phyloP scores from a whole-genome alignment of 2,797 vertebrate genomes.

The Eulemur rubriventer region DNA sequence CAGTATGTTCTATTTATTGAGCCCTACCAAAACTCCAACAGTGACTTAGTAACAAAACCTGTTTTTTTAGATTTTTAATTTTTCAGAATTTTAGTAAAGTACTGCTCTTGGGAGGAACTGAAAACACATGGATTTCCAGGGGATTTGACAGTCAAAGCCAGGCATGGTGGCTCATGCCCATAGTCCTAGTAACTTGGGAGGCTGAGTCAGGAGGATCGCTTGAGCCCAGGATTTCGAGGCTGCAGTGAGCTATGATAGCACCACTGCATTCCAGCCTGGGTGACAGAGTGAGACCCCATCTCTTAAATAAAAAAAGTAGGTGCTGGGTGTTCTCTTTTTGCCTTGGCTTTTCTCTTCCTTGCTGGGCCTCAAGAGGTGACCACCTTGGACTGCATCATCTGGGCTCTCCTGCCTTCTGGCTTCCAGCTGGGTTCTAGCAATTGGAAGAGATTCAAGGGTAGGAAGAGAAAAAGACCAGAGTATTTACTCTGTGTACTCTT shows the following conservation, averaged over 20 bases:
- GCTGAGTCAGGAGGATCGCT: neutral
- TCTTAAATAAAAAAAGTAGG: neutral
- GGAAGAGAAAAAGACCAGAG: neutral
- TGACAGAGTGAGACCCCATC: neutral
- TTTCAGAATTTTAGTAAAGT: constrained; percentile 2
- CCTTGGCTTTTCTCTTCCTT: neutral
- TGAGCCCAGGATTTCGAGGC: neutral
- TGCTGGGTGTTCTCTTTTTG: neutral
- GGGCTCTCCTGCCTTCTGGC: neutral
- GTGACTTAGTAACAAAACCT: neutral
- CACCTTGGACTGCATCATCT: neutral
- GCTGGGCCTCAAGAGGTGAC: neutral
- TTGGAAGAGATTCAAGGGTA: neutral
- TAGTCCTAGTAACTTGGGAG: neutral
- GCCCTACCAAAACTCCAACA: neutral
- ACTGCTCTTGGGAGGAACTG: neutral
- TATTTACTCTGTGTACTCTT: neutral
- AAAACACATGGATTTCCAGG: neutral
- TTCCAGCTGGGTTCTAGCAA: neutral
- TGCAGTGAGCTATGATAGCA: neutral
- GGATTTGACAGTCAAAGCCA: neutral
- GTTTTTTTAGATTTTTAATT: neutral
- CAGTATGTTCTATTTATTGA: neutral
- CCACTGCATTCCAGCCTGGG: neutral
- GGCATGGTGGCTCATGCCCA: neutral